These are phyloP conservation scores for Gonatopus flavifemur DNA, from an alignment of 1,140 invertebrate species.

Conservation along the genomic window DNA sequence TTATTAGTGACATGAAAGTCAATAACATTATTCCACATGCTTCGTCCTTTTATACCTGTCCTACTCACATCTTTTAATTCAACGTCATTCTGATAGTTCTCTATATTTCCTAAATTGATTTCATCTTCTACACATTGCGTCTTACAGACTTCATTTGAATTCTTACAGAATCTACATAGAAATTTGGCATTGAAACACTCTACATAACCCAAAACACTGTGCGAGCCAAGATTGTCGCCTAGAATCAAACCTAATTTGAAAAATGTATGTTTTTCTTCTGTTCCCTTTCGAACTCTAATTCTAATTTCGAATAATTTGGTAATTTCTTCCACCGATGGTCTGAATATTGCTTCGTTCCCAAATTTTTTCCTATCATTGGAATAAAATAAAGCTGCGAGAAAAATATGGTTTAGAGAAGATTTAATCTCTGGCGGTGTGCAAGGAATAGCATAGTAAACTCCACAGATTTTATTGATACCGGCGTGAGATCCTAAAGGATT, in stretches of 20 bases:
- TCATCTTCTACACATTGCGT: background rate
- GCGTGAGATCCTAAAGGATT: conserved; percentile 19
- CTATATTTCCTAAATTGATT: background rate
- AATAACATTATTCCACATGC: conserved; percentile 7
- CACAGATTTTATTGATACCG: conserved; percentile 14
- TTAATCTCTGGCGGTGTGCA: conserved; percentile 4
- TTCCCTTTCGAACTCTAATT: conserved; percentile 3
- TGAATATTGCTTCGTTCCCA: conserved; percentile 16
- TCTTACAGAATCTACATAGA: conserved; percentile 20
- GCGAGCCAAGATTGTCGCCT: conserved; percentile 20
- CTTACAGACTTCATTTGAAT: background rate
- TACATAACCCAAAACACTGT: conserved; percentile 14
- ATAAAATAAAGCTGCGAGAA: background rate
- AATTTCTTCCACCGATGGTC: conserved; percentile 16
- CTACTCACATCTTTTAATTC: conserved; percentile 8
- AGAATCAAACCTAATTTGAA: conserved; percentile 11
- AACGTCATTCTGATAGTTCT: too few relatives aligned
- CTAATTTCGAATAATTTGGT: conserved; percentile 18
- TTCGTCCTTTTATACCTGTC: conserved; percentile 12
- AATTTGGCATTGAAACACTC: conserved; percentile 10
- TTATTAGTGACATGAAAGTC: conserved; percentile 16
- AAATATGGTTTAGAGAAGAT: background rate
- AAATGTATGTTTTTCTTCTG: conserved; percentile 8
- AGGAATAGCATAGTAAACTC: conserved; percentile 6
- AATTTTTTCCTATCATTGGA: conserved; percentile 13